Evolutionary conservation across 2,113 vertebrate species (phyloP).

Genomic region (Epinephelus fuscoguttatus): DNA sequence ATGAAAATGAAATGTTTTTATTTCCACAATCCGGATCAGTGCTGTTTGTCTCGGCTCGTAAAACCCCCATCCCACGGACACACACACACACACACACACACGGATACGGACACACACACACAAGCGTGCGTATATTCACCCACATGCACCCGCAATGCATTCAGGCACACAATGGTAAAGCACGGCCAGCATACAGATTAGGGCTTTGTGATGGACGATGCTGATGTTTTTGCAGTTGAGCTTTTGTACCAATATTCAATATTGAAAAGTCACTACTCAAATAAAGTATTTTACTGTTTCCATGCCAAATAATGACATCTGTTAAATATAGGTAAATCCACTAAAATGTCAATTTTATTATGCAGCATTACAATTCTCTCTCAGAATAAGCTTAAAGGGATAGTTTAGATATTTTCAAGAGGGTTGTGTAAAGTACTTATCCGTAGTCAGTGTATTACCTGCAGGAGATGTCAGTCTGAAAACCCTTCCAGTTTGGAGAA

Average conservation of each 20-base stretch:
- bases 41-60: conserved; percentile 45
- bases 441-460: no score
- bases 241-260: background rate
- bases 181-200: conserved; percentile 34
- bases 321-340: background rate
- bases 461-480: no score
- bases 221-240: background rate
- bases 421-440: no score
- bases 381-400: background rate
- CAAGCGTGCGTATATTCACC: background rate
- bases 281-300: background rate
- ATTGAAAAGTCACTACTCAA: background rate
- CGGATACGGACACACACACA: background rate
- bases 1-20: conserved; percentile 73
- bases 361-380: background rate
- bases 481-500: no score
- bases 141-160: conserved; percentile 12
- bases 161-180: conserved; percentile 12
- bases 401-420: no score
- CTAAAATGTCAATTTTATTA: background rate
- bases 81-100: conserved; percentile 7
- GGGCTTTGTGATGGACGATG: conserved; percentile 10
- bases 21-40: conserved; percentile 61
- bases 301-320: background rate
- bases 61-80: background rate